Conservation (phyloP, 2,797 vertebrate species). For the Rhinoraja longicauda region DNA sequence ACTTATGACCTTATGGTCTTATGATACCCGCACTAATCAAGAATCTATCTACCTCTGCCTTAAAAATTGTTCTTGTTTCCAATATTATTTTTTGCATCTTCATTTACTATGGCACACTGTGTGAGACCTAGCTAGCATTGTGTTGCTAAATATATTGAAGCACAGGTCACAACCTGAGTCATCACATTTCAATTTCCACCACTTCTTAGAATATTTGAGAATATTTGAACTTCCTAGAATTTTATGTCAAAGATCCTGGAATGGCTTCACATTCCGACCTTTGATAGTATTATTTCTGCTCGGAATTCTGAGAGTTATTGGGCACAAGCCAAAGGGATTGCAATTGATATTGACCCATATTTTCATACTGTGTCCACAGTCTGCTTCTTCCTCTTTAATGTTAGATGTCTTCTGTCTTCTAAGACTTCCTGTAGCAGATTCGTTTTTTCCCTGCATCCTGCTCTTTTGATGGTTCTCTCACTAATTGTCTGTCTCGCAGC, state of each 20-base stretch:
- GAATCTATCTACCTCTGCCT: too few relatives aligned
- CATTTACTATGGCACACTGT: background rate
- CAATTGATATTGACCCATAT: background rate
- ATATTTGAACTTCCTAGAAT: constrained; percentile 10
- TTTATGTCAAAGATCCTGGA: constrained; percentile 14
- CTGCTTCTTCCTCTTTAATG: background rate
- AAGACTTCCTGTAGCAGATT: too few relatives aligned
- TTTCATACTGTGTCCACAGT: background rate
- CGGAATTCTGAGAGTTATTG: background rate
- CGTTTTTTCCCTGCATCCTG: too few relatives aligned
- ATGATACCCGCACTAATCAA: too few relatives aligned
- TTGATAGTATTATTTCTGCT: constrained; percentile 10
- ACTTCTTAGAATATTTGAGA: too few relatives aligned
- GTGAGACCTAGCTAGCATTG: background rate
- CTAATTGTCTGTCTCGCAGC: too few relatives aligned
- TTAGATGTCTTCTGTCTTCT: too few relatives aligned
- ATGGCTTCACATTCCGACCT: background rate
- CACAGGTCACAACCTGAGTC: background rate
- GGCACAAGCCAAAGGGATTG: background rate
- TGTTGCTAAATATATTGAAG: background rate
- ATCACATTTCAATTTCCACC: background rate
- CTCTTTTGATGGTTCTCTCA: too few relatives aligned
- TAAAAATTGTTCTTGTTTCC: background rate
- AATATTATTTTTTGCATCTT: background rate
- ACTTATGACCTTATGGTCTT: too few relatives aligned